These are phyloP conservation scores for Tachyglossus aculeatus DNA, from an alignment of 2,797 vertebrate genomes.

Conservation along the genomic window DNA sequence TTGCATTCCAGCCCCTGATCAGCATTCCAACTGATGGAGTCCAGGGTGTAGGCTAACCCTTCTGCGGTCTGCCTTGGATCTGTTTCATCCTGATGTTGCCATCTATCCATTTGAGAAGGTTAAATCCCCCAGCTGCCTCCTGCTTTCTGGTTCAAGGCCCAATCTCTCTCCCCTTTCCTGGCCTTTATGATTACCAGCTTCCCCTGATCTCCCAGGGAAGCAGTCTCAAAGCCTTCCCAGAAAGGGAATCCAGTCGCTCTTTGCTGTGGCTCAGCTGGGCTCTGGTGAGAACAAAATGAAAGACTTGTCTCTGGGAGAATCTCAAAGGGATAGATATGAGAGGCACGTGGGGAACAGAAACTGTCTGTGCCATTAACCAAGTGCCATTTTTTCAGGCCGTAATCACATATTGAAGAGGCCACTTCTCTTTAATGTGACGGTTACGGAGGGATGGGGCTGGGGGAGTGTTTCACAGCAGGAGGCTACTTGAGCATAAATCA, in stretches of 20 bases:
- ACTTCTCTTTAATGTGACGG: background rate
- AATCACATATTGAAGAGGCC: background rate
- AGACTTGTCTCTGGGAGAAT: background rate
- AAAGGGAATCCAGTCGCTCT: background rate
- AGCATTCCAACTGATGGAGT: background rate
- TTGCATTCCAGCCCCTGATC: too few relatives aligned
- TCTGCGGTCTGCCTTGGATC: background rate
- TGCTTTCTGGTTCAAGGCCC: background rate
- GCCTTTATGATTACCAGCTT: background rate
- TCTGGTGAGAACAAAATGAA: background rate
- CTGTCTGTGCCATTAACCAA: rapidly evolving
- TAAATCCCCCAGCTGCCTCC: background rate
- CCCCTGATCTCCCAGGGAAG: background rate
- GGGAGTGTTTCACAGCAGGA: slow-evolving; percentile 1
- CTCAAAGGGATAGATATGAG: background rate
- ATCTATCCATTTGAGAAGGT: background rate
- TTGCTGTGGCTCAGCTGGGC: background rate
- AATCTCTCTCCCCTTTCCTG: background rate
- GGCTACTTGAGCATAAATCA: too few relatives aligned
- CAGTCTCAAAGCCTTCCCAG: slow-evolving; percentile 3
- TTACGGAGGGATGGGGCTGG: rapidly evolving
- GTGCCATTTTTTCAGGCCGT: background rate
- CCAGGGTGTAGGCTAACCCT: background rate
- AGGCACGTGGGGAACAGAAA: background rate
- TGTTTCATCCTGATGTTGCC: background rate